These are phyloP conservation scores for Carcharodon carcharias DNA, from an alignment of 2,797 vertebrate genomes.

Conservation along the genomic window DNA sequence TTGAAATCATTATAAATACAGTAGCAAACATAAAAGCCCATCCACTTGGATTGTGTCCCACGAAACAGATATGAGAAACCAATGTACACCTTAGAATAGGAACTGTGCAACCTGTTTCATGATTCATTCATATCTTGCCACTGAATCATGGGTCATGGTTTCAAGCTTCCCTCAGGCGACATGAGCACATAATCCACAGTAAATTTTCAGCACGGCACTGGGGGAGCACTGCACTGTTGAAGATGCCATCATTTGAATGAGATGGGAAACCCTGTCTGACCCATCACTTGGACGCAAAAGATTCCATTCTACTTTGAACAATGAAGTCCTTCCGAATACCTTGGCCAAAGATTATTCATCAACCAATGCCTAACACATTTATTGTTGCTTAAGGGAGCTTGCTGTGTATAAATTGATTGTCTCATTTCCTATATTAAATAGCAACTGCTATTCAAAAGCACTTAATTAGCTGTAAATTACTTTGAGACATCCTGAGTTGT, in stretches of 20 bases:
- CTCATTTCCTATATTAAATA: not conserved
- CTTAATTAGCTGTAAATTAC: not conserved
- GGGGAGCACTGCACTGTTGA: too few relatives aligned
- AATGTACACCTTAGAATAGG: not conserved
- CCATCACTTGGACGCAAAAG: not conserved
- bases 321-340: not conserved
- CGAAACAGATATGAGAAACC: not conserved
- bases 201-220: too few relatives aligned
- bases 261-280: too few relatives aligned
- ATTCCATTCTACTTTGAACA: not conserved
- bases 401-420: not conserved
- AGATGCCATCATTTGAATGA: too few relatives aligned
- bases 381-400: not conserved
- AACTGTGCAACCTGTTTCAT: not conserved
- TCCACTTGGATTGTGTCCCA: not conserved
- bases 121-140: not conserved
- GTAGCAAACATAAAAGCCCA: not conserved
- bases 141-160: not conserved
- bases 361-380: too few relatives aligned
- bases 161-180: not conserved
- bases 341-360: too few relatives aligned
- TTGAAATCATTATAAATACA: not conserved
- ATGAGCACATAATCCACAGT: not conserved
- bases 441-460: not conserved
- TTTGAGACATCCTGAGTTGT: not conserved